Conservation (phyloP, 2,113 vertebrate genomes). For the Struthidea cinerea region DNA sequence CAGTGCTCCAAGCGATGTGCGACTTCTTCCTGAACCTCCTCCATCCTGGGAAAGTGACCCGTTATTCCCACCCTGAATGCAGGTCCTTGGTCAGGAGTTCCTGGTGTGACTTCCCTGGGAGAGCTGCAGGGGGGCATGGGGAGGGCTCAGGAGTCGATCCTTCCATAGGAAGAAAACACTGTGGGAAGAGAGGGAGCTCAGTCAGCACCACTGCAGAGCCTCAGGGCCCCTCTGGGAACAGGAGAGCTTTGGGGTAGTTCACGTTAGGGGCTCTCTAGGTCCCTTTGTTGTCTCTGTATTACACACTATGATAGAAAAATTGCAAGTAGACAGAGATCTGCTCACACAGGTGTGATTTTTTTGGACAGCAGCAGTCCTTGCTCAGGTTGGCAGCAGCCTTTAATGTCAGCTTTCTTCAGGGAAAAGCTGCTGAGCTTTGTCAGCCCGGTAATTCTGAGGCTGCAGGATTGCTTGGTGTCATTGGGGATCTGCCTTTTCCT, state of each 20-base stretch:
- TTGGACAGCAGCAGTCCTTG: not conserved
- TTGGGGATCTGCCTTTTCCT: not conserved
- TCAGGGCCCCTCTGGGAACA: not conserved
- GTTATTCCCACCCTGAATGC: not conserved
- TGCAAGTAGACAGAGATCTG: fast-evolving
- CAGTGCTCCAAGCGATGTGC: not conserved
- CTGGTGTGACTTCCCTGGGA: not conserved
- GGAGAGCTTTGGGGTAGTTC: not conserved
- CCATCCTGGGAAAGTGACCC: not conserved
- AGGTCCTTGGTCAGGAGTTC: not conserved
- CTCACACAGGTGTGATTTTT: not conserved
- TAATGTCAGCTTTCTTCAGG: not conserved
- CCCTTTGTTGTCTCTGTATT: not conserved
- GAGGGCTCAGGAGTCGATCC: conserved; percentile 57
- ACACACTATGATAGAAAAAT: fast-evolving
- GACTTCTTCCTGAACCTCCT: not conserved
- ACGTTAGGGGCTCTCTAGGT: too few relatives aligned
- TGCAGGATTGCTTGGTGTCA: not conserved
- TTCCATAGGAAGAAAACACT: conserved; percentile 80
- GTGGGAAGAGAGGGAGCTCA: not conserved
- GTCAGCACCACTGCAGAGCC: not conserved
- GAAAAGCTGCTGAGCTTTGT: not conserved
- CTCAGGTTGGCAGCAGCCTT: not conserved
- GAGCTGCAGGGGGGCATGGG: not conserved
- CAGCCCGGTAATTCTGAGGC: not conserved